Conservation (phyloP, 2,888 invertebrate genomes). For the Tortrix viridana region DNA sequence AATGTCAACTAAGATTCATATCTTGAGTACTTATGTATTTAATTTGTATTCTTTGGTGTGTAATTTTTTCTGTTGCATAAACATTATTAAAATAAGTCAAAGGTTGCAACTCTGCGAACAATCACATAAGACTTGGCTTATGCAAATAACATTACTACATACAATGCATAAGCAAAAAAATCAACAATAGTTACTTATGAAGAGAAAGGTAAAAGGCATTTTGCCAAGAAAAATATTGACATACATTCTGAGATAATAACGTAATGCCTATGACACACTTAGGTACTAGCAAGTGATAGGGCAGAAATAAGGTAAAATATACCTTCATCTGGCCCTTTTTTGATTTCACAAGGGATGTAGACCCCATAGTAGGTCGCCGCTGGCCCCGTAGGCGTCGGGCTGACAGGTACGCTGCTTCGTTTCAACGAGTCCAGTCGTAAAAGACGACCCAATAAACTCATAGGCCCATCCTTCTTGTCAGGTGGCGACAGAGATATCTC, state of each 20-base stretch:
- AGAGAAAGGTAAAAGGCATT: conserved; percentile 16
- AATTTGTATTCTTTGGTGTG: too few relatives aligned
- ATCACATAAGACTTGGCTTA: neutral
- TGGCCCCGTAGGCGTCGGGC: conserved; percentile 62
- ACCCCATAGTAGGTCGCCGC: conserved; percentile 75
- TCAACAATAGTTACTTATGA: neutral
- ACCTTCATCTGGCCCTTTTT: conserved; percentile 81
- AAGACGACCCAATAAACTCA: conserved; percentile 70
- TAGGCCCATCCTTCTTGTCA: conserved; percentile 72
- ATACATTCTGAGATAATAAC: conserved; percentile 15
- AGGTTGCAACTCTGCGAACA: neutral
- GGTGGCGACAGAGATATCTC: conserved; percentile 68
- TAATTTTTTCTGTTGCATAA: neutral
- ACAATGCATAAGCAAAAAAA: neutral
- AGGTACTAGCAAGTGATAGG: conserved; percentile 14
- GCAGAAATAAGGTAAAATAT: conserved; percentile 38
- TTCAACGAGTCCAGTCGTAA: conserved; percentile 70
- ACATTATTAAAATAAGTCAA: neutral
- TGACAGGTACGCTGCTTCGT: conserved; percentile 54
- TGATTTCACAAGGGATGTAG: conserved; percentile 82
- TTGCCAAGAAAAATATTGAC: conserved; percentile 14
- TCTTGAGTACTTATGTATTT: too few relatives aligned
- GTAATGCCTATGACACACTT: conserved; percentile 25
- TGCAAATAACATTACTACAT: neutral
- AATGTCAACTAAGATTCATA: too few relatives aligned